A percentile compares a stretch with the other conserved stretches of the same genome.
Evolutionary conservation across 2,888 invertebrate genomes (phyloP).

Genomic region (Exephanes ischioxanthus): DNA sequence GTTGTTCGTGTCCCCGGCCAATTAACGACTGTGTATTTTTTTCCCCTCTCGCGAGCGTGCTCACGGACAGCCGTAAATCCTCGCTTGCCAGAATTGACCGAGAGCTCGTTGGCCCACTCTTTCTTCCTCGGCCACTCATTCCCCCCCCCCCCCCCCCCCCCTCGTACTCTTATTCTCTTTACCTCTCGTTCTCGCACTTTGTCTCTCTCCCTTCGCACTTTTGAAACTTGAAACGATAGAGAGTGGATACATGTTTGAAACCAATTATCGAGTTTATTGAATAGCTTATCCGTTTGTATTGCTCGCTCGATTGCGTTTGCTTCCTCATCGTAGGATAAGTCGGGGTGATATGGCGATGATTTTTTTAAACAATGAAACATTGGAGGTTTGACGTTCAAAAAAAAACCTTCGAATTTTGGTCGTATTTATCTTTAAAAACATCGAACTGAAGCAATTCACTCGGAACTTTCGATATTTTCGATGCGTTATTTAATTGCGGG

Average conservation of each 20-base stretch:
- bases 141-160: conserved; percentile 4
- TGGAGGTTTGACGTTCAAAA: too few species aligned
- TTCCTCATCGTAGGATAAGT: not conserved
- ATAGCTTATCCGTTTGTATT: not conserved
- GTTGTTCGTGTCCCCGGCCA: conserved; percentile 75
- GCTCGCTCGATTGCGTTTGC: not conserved
- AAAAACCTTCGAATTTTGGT: too few species aligned
- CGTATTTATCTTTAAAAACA: too few species aligned
- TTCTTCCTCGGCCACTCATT: conserved; percentile 66
- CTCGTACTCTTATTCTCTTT: conserved; percentile 1
- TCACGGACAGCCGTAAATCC: conserved; percentile 77
- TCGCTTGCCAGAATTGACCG: conserved; percentile 65
- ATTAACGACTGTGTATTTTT: conserved; percentile 78
- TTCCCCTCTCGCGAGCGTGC: conserved; percentile 53
- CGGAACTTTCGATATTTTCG: too few species aligned
- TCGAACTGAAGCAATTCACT: too few species aligned
- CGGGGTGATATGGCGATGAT: too few species aligned
- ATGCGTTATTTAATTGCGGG: too few species aligned
- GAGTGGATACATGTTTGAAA: not conserved
- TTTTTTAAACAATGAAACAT: too few species aligned
- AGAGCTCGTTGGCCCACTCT: conserved; percentile 64
- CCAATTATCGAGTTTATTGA: conserved; percentile 16
- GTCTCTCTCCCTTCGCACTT: not conserved
- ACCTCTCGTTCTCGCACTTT: not conserved
- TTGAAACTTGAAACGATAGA: not conserved